phyloP scores from a whole-genome alignment of 2,113 vertebrate genomes.

The Crotophaga sulcirostris region DNA sequence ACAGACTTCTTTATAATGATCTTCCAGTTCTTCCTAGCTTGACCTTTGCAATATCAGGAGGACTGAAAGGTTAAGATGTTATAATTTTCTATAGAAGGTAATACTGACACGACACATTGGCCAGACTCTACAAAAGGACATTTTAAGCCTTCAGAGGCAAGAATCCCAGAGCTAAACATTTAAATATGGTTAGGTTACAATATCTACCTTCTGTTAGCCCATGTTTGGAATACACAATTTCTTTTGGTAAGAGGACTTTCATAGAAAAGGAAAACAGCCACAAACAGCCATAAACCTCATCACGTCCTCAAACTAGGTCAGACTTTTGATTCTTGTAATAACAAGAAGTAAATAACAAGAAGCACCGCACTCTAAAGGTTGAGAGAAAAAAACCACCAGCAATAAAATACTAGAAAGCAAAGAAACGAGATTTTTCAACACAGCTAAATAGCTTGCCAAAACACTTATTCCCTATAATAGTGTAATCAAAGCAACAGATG shows the following conservation, averaged over 20 bases:
- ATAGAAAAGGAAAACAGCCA: not conserved
- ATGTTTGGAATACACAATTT: not conserved
- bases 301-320: not conserved
- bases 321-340: not conserved
- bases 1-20: not conserved
- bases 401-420: constrained; percentile 68
- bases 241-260: not conserved
- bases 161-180: not conserved
- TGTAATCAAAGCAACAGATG: constrained; percentile 75
- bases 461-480: constrained; percentile 58
- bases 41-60: not conserved
- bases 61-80: not conserved
- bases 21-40: not conserved
- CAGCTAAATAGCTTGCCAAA: constrained; percentile 64
- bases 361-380: not conserved
- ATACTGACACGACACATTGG: not conserved
- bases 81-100: not conserved
- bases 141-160: not conserved
- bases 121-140: not conserved
- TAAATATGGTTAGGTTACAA: not conserved
- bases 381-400: not conserved
- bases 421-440: constrained; percentile 65
- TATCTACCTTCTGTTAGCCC: not conserved
- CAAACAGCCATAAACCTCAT: not conserved
- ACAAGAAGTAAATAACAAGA: not conserved